Base-by-base conservation (phyloP, 2,113 vertebrate genomes). In the Madoqua kirkii region DNA sequence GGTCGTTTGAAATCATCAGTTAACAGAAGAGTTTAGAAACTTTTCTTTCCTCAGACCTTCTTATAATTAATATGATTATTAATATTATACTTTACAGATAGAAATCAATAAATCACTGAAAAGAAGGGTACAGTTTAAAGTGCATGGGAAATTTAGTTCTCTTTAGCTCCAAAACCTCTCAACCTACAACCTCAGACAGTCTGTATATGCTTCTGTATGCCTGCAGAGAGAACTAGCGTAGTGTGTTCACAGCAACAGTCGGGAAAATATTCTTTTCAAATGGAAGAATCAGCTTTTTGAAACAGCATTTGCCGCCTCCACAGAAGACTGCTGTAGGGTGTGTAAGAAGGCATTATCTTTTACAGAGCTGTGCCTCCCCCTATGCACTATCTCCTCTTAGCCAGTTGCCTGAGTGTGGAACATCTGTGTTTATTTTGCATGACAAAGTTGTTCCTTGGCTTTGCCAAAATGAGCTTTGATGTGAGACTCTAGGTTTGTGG, bases 371-470 rank as follows among this genome's bases (percentile, higher is more conserved):
- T 11, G 12, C n/a, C 33, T 96, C 95, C 93, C 93, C 98, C 89
- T 7, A 59, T 91, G 97, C 87, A 5, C 87, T 57, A 33, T 85
- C 89, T 97, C 83, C n/a, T 90, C 97, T 90, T 83, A 55, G 88
- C 98, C 97, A 9, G 60, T 96, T 45, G 97, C 98, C 97, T 52
- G 84, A 55, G 95, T 97, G 97, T 17, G 90, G 87, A 99, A 98
- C 99, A 99, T 98, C 99, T 99, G 99, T 99, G 99, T 99, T 99
- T 99, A 98, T 99, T 99, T 98, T 99, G 98, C 98, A 98, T 98
- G 98, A 98, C 98, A 97, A 98, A 98, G 98, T 98, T 85, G 85
- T 98, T 98, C 97, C 89, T 95, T 23, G 25, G 96, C 97, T 98
- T 95, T 97, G 98, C 98, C 98, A 98, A 98, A 98, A 97, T 3